Conservation (phyloP, 2,113 vertebrate species). For the Chinchilla lanigera region DNA sequence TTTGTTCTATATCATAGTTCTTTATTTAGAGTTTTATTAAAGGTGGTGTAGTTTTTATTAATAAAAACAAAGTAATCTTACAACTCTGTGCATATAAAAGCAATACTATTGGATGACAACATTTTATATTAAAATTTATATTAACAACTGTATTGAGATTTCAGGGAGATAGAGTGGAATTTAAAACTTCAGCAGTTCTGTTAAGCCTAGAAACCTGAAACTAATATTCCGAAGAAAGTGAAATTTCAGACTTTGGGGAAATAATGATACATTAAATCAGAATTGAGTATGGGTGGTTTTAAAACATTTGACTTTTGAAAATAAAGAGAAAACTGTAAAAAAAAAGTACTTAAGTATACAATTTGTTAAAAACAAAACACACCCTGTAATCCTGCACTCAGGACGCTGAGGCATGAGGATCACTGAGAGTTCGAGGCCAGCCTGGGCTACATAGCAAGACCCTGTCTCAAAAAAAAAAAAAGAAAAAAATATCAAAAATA, state of each 20-base stretch:
- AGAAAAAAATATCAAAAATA: no score
- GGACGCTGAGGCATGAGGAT: no score
- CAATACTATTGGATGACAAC: conserved; percentile 92
- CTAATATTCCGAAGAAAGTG: conserved; percentile 89
- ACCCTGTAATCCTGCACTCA: background rate
- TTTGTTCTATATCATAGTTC: conserved; percentile 87
- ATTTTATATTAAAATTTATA: conserved; percentile 91
- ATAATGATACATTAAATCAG: conserved; percentile 82
- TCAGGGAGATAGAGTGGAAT: conserved; percentile 87
- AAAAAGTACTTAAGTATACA: background rate
- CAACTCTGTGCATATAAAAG: conserved; percentile 88
- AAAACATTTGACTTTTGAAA: conserved; percentile 87
- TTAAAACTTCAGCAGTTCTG: conserved; percentile 78
- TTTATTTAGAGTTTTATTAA: conserved; percentile 88
- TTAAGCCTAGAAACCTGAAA: conserved; percentile 84
- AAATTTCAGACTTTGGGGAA: conserved; percentile 81
- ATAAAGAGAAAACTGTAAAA: conserved; percentile 84
- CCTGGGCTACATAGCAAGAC: no score
- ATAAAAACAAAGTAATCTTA: conserved; percentile 83
- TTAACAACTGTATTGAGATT: conserved; percentile 84
- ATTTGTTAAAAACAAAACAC: conserved; percentile 1
- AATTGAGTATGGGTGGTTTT: conserved; percentile 84
- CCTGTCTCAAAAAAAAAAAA: no score
- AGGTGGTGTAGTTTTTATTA: conserved; percentile 88
- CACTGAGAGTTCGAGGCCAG: no score